Evolutionary conservation across 2,888 invertebrate species (phyloP), one percentile per base, ranked within the genome.

Genomic region (Meta bourneti): DNA sequence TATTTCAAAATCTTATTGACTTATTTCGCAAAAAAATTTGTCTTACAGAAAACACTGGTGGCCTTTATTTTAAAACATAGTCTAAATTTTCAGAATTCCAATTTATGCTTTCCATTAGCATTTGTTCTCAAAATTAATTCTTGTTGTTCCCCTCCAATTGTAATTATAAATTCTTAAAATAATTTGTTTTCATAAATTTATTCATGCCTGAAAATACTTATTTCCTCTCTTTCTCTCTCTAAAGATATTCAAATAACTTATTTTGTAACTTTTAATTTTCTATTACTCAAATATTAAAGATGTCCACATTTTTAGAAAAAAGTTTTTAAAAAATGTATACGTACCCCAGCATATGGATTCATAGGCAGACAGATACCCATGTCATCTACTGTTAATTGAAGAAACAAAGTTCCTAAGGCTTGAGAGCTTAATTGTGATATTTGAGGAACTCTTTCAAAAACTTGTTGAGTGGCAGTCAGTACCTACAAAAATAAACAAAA

Each of bases 331-430:
- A 78, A 6, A n/a, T 51, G 16, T 49, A n/a, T 61, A 81, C 94
- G 95, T 94, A 96, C 96, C 94, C 97, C 96, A 2, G 98, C 97
- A 19, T 97, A 96, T 86, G 97, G 97, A 95, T 98, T 98, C 34
- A 99, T 95, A 0, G 99, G 99, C 92, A 99, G 95, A 95, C 99
- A 99, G 93, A 99, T 98, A 6, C 99, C 99, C 96, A 99, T 98
- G 94, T 99, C 99, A 94, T 98, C 98, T 0, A 99, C 98, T 0
- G 98, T 98, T 61, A 99, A 95, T 94, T 99, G 99, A 80, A 99
- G 95, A 95, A 99, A 99, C 93, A 99, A 95, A 16, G 98, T 98
- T 79, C 98, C 98, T 71, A 98, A 95, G 94, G 97, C 97, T 1
- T 97, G 97, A n/a, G 97, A 96, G 19, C 97, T 96, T 89, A 97